These are phyloP conservation scores for Phanerotoma sp. DNA, from an alignment of 2,888 invertebrate species.

Conservation along the genomic window DNA sequence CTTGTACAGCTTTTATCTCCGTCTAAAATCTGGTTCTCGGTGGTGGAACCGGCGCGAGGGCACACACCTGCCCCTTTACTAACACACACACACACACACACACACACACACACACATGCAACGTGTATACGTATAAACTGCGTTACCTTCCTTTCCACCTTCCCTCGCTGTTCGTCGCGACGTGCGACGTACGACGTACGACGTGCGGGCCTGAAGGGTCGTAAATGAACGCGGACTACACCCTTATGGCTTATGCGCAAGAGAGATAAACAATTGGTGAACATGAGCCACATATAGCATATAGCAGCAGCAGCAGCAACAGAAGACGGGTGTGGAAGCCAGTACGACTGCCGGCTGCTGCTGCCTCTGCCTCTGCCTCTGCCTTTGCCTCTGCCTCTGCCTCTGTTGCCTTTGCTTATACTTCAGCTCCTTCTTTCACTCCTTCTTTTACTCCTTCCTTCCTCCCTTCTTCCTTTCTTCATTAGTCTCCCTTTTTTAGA, in stretches of 20 bases:
- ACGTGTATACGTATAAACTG: too few relatives aligned
- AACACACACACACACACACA: too few relatives aligned
- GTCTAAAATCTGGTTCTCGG: slow-evolving; percentile 10
- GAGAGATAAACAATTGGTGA: slow-evolving; percentile 33
- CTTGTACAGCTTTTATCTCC: not conserved
- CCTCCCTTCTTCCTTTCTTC: slow-evolving; percentile 8
- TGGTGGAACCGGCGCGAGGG: slow-evolving; percentile 30
- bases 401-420: slow-evolving; percentile 31
- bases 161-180: too few relatives aligned
- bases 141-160: too few relatives aligned
- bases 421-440: slow-evolving; percentile 22
- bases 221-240: slow-evolving; percentile 21
- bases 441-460: slow-evolving; percentile 14
- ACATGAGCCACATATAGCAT: not conserved
- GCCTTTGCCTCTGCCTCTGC: slow-evolving; percentile 32
- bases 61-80: slow-evolving; percentile 45
- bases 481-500: too few relatives aligned
- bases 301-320: not conserved
- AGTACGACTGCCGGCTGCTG: slow-evolving; percentile 41
- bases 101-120: too few relatives aligned
- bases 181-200: slow-evolving; percentile 7
- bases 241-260: not conserved
- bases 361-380: slow-evolving; percentile 32
- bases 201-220: slow-evolving; percentile 15
- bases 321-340: slow-evolving; percentile 13